Base-by-base conservation (phyloP, 2,113 vertebrate genomes). In the Chamaea fasciata region DNA sequence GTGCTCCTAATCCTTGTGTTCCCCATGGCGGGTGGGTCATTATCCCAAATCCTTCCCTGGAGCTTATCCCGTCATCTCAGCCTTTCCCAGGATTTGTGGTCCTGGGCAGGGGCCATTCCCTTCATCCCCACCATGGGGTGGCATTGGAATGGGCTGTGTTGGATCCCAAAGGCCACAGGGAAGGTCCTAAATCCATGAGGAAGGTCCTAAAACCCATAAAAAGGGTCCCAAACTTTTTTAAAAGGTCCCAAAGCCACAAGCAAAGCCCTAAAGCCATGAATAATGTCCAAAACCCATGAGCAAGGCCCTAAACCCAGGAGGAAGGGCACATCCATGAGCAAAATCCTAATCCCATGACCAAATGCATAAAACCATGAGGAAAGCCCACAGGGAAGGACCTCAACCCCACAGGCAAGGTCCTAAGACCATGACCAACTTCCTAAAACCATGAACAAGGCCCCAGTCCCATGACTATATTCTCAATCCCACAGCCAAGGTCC, bases 21-120 rank as follows among this genome's bases (percentile, higher is more conserved):
- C n/a, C 33, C 30, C 30, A 5, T 0, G 0, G 33, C 0, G 0
- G 5, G 15, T 20, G 41, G 46, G 5, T 3, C 3, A 10, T 19
- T 41, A n/a, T 64, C 8, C 69, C 23, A 41, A 41, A 33, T 18
- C 68, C 44, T 55, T 57, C 53, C 1, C 22, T 11, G 0, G 42
- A 9, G 28, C 12, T 78, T 60, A 17, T 24, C 47, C 6, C 1
- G 0, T 6, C 23, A 5, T 52, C 46, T 80, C 64, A 37, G 68
- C 18, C 76, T 65, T 85, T 42, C 17, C 3, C 2, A 11, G 44
- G 33, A 39, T 20, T 31, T 7, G 26, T n/a, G 31, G 52, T 7
- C 47, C 79, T 47, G 46, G 42, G 46, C 0, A 1, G 56, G 44
- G 30, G 35, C 41, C 21, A 1, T 60, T 90, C 50, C 9, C 46